Base-by-base conservation (phyloP, 2,888 invertebrate species). In the Piscicola geometra region DNA sequence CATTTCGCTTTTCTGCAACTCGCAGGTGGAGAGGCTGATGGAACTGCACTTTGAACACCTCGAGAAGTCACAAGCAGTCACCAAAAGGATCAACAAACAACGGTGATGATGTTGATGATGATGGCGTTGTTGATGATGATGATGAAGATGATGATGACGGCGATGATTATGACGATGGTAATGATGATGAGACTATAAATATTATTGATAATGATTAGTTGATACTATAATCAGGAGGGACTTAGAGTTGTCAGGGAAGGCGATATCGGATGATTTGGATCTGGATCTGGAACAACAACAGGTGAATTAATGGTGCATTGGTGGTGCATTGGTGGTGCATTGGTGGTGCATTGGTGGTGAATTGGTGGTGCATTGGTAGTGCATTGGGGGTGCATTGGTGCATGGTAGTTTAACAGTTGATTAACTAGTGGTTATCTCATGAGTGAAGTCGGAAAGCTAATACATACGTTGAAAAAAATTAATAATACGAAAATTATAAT, bases 11-110 rank as follows among this genome's bases (percentile, higher is more conserved):
- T n/a, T n/a, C n/a, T n/a, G n/a, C n/a, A n/a, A n/a, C n/a, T n/a
- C n/a, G 41, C 21, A 56, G 60, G 94, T 99, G 0, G 99, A 99
- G 86, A 88, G 99, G 78, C 88, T 99, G 66, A 88, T 99, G 84
- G 99, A 99, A 85, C 87, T 99, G 78, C 97, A 99, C 87, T 93
- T 98, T 83, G 96, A 97, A 84, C 99, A 97, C 86, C 89, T 94
- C 85, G 94, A 94, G 81, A 94, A 94, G 87, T 93, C 97, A 0
- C 91, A 94, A 82, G 87, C 89, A 71, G 89, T 92, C 0, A 94
- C 95, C 85, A 89, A 89, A 30, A 89, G 90, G 81, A 90, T 93
- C 82, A 91, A 92, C 68, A 82, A 83, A 71, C 86, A 87, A 78
- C 84, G 83, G 82, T 41, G 1, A 52, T 18, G 18, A 28, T 28